phyloP scores from a whole-genome alignment of 2,113 vertebrate species.

The Alligator mississippiensis region DNA sequence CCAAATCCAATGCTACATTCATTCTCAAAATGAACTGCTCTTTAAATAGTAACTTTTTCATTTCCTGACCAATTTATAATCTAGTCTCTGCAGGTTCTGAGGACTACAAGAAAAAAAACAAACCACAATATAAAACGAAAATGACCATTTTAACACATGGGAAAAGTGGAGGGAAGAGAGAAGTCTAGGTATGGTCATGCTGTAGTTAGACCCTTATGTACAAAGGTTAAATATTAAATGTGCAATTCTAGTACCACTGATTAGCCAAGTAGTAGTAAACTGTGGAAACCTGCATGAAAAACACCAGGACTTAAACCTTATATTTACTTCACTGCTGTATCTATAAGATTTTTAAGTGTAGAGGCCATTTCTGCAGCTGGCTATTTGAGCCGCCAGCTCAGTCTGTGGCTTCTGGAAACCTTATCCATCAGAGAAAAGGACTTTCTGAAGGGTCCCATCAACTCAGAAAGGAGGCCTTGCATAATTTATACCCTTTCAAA shows the following conservation, averaged over 20 bases:
- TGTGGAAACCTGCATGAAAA: neutral
- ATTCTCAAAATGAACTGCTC: conserved; percentile 9
- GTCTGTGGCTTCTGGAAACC: neutral
- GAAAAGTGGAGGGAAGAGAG: neutral
- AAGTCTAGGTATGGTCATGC: neutral
- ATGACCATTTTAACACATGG: neutral
- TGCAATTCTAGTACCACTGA: neutral
- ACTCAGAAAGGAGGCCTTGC: neutral
- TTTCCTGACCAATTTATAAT: neutral
- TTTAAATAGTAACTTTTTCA: conserved; percentile 14
- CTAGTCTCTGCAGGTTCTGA: neutral
- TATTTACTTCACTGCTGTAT: neutral
- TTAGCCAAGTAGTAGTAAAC: neutral
- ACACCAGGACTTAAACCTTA: neutral
- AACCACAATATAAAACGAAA: neutral
- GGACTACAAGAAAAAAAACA: neutral
- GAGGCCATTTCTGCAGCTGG: neutral
- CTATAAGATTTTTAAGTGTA: neutral
- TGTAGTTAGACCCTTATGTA: neutral
- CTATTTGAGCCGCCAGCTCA: neutral
- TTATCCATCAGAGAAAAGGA: fast-evolving
- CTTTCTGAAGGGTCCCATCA: neutral
- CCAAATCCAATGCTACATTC: neutral
- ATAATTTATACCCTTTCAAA: neutral
- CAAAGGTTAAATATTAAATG: neutral